A percentile compares a stretch with the other conserved stretches of the same genome.
phyloP scores from a whole-genome alignment of 2,888 invertebrate species.

The Dasypolia templi region DNA sequence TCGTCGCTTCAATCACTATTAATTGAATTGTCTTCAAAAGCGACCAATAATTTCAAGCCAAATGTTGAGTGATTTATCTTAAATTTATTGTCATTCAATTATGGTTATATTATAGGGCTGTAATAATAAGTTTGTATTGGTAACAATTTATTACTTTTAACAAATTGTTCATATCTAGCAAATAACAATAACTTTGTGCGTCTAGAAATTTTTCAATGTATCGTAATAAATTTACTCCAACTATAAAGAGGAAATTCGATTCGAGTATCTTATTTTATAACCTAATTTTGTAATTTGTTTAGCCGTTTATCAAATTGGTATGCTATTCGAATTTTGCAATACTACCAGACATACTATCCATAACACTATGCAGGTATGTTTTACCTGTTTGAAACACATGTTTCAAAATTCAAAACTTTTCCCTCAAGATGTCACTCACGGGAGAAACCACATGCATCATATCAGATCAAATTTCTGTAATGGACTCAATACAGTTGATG shows the following conservation, averaged over 20 bases:
- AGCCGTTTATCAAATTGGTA: neutral
- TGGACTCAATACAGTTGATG: constrained; percentile 54
- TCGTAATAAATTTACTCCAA: too few species aligned
- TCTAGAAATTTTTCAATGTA: too few species aligned
- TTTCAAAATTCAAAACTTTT: neutral
- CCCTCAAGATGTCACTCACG: constrained; percentile 6
- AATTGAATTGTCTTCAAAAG: constrained; percentile 16
- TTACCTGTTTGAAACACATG: neutral
- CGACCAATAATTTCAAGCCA: neutral
- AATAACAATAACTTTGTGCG: neutral
- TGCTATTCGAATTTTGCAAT: too few species aligned
- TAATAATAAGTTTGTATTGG: neutral
- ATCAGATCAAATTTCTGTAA: constrained; percentile 48
- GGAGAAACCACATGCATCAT: constrained; percentile 25
- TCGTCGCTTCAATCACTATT: neutral
- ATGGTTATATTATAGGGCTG: neutral
- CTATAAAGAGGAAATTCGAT: too few species aligned
- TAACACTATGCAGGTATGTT: neutral
- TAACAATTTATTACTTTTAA: neutral
- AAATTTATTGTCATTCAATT: constrained; percentile 9
- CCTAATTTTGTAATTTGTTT: neutral
- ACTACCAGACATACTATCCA: neutral
- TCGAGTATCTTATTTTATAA: neutral
- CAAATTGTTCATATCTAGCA: neutral
- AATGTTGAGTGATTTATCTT: neutral